These are phyloP conservation scores for Listronotus oregonensis DNA, from an alignment of 1,140 invertebrate genomes.

Conservation along the genomic window DNA sequence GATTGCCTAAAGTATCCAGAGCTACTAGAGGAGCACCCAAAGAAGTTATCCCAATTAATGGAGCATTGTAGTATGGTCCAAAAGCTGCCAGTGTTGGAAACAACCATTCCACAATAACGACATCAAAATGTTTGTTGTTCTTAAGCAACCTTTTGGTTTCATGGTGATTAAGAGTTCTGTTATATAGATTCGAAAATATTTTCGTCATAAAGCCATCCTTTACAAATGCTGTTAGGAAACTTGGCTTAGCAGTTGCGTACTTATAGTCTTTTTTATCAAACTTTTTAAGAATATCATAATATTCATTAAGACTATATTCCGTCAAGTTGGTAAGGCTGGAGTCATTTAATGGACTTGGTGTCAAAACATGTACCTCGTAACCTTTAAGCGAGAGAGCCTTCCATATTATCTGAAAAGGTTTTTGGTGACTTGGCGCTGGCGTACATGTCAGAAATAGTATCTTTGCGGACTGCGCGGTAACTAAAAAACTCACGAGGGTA, in stretches of 20 bases:
- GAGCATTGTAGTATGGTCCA: constrained; percentile 49
- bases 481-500: too few species aligned
- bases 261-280: neutral
- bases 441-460: constrained; percentile 33
- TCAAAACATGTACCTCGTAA: constrained; percentile 39
- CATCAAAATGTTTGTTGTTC: constrained; percentile 49
- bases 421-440: constrained; percentile 58
- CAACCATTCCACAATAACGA: constrained; percentile 50
- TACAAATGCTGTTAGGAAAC: constrained; percentile 25
- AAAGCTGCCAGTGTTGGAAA: constrained; percentile 43
- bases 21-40: constrained; percentile 31
- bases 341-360: constrained; percentile 39
- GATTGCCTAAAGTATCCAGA: constrained; percentile 44
- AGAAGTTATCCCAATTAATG: constrained; percentile 44
- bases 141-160: constrained; percentile 46
- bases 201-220: constrained; percentile 29
- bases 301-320: constrained; percentile 33
- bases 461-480: constrained; percentile 12
- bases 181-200: constrained; percentile 23
- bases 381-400: constrained; percentile 40
- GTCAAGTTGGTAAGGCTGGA: too few species aligned
- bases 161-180: constrained; percentile 22
- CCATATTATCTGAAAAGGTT: constrained; percentile 54
- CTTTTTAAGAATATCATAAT: constrained; percentile 14
- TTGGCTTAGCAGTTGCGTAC: constrained; percentile 29